Evolutionary conservation across 2,113 vertebrate species (phyloP).

Genomic region (Chrysochloris asiatica): DNA sequence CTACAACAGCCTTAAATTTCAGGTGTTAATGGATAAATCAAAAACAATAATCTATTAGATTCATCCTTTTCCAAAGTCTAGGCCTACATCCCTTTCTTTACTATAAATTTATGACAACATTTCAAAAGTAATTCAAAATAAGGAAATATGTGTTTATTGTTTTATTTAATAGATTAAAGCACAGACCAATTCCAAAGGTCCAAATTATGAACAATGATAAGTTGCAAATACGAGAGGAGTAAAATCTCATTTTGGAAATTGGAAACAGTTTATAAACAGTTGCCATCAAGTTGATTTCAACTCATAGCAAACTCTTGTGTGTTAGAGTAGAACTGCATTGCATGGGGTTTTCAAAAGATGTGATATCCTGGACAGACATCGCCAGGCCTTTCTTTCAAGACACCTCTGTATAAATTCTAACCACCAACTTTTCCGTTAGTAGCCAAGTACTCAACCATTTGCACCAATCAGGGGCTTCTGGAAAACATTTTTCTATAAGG

Average conservation of each 20-base stretch:
- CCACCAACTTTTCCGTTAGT: background rate
- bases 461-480: background rate
- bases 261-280: background rate
- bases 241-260: background rate
- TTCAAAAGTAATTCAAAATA: constrained; percentile 24
- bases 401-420: background rate
- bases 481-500: background rate
- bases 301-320: too few relatives aligned
- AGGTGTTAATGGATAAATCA: background rate
- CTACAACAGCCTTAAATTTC: constrained; percentile 23
- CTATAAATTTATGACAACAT: background rate
- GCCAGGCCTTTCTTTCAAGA: background rate
- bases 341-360: too few relatives aligned
- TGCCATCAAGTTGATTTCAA: too few relatives aligned
- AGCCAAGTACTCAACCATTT: background rate
- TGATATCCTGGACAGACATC: background rate
- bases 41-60: background rate
- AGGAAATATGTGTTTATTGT: background rate
- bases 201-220: background rate
- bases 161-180: background rate
- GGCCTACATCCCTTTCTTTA: background rate
- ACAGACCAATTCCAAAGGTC: background rate
- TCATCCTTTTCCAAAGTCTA: background rate
- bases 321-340: too few relatives aligned
- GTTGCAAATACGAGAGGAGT: background rate